Evolutionary conservation across 2,797 vertebrate species (phyloP).

Genomic region (Pitangus sulphuratus): DNA sequence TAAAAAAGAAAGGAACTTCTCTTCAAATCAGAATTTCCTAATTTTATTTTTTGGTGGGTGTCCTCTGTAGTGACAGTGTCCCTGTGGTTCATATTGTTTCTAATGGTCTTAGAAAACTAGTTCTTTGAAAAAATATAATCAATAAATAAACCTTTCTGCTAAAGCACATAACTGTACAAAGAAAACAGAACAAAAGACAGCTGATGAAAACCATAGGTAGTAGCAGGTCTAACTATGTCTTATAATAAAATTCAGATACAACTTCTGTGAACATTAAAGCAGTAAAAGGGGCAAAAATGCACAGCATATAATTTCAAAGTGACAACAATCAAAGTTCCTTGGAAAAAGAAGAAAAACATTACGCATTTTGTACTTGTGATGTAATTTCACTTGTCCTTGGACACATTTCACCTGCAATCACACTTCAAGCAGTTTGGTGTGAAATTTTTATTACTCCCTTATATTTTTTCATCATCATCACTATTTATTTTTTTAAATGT

Average conservation of each 20-base stretch:
- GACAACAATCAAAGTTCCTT: conserved; percentile 18
- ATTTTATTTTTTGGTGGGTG: background rate
- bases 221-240: background rate
- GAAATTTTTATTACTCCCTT: conserved; percentile 8
- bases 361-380: background rate
- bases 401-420: background rate
- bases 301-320: conserved; percentile 5
- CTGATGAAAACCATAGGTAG: conserved; percentile 39
- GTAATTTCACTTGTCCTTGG: conserved; percentile 64
- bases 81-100: background rate
- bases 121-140: conserved; percentile 50
- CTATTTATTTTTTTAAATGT: conserved; percentile 75
- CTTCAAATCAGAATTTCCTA: background rate
- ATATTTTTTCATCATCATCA: conserved; percentile 73
- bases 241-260: conserved; percentile 46
- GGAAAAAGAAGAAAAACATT: background rate
- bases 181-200: conserved; percentile 33
- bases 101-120: background rate
- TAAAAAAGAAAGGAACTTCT: background rate
- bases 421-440: background rate
- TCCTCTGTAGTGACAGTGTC: background rate
- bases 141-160: conserved; percentile 21
- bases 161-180: background rate
- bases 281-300: conserved; percentile 29
- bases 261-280: conserved; percentile 41